Percentiles rank a stretch among this genome's conserved stretches.
phyloP scores from a whole-genome alignment of 2,797 vertebrate genomes.

The Gymnothorax reevesii region DNA sequence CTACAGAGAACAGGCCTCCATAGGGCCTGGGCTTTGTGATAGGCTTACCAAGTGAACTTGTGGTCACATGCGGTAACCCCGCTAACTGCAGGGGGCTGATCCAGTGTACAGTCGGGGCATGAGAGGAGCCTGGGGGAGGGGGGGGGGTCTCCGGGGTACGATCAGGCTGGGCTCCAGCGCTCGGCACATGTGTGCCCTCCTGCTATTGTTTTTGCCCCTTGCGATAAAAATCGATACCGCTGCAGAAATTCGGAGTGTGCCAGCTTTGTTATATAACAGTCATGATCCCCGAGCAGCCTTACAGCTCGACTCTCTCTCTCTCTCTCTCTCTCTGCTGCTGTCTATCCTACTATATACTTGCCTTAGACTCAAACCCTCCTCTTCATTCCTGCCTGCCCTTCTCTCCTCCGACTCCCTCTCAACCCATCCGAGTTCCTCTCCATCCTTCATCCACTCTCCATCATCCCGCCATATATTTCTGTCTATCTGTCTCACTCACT shows the following conservation, averaged over 20 bases:
- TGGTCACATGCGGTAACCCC: neutral
- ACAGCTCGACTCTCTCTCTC: neutral
- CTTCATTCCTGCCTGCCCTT: neutral
- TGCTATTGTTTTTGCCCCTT: neutral
- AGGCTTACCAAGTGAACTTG: too few relatives aligned
- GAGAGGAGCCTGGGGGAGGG: neutral
- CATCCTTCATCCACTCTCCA: neutral
- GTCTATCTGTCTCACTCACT: neutral
- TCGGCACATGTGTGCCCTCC: neutral
- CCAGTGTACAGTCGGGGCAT: neutral
- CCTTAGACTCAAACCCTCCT: neutral
- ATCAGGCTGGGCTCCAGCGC: neutral
- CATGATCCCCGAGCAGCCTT: neutral
- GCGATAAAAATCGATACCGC: conserved; percentile 5
- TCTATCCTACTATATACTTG: neutral
- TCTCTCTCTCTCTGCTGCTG: neutral
- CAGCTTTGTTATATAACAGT: conserved; percentile 28
- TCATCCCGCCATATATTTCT: neutral
- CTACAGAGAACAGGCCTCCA: neutral
- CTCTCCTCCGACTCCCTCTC: neutral
- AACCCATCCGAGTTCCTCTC: neutral
- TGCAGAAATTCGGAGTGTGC: neutral
- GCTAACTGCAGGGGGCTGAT: neutral
- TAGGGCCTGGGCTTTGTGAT: neutral
- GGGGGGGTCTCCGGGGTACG: neutral